Evolutionary conservation across 2,113 vertebrate genomes (phyloP), one percentile per base, ranked within the genome.

Genomic region (Lasiurus borealis): DNA sequence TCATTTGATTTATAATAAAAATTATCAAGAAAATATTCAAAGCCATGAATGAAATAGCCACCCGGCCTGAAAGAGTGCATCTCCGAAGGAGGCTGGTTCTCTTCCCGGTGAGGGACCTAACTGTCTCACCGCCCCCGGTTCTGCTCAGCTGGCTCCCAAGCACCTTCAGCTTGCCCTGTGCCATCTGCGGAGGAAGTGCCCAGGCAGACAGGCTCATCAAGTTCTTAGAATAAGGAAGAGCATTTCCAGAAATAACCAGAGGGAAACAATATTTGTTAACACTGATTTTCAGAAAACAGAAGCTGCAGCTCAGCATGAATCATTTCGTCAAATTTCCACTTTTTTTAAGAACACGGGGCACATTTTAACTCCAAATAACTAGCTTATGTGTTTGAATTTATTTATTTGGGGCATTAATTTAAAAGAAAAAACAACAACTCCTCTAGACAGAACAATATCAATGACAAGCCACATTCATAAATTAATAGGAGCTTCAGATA

Each of bases 31-130:
- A 87, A 6, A 57, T 0, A 0, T 31, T n/a, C 78, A 81, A 94
- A 23, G 3, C 1, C 0, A 8, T n/a, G 0, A 0, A n/a, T 14
- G 87, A 72, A 87, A 50, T 5, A 6, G 1, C 48, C 25, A 31
- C 72, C 89, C 27, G 54, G 15, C 34, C 84, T 71, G 44, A 11
- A 23, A 10, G 68, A 29, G 57, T n/a, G n/a, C 19, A 0, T 71
- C 96, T 93, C n/a, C 23, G 0, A 10, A 78, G 85, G 69, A 95
- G 27, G 14, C 31, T 1, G 40, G 18, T 18, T 59, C 23, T 6
- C 76, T 27, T 50, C 21, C 27, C 44, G 21, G 23, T 18, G 6
- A 15, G 9, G 13, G 36, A 40, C 12, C 25, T 19, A 6, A 82
- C 31, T 19, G 80, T 27, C 80, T 62, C 80, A 44, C 36, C 14